These are phyloP conservation scores for Paramuricea clavata DNA, from an alignment of 92 coral and sea anemone genomes.

Conservation along the genomic window DNA sequence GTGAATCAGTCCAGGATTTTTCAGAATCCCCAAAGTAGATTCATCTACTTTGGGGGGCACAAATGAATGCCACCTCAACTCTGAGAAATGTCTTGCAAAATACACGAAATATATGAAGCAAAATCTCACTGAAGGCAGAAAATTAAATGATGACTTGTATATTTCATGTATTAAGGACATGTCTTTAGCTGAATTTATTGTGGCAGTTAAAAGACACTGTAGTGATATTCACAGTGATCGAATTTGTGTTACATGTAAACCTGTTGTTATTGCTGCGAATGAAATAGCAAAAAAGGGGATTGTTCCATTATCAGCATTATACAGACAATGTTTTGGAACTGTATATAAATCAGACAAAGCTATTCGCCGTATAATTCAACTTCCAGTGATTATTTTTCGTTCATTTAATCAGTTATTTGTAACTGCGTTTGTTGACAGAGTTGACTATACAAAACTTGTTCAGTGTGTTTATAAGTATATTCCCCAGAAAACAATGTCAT, in stretches of 20 bases:
- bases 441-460: too few species aligned
- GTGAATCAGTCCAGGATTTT: too few species aligned
- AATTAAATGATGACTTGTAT: slow-evolving; percentile 1
- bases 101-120: neutral
- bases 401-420: too few species aligned
- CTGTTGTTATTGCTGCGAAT: slow-evolving; percentile 37
- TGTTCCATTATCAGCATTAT: slow-evolving; percentile 36
- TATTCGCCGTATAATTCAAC: slow-evolving; percentile 45
- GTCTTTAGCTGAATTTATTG: slow-evolving; percentile 39
- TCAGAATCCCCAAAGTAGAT: neutral
- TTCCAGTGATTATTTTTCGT: slow-evolving; percentile 34
- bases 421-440: too few species aligned
- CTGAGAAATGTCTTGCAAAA: too few species aligned
- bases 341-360: slow-evolving; percentile 29
- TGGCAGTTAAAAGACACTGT: slow-evolving; percentile 26
- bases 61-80: too few species aligned
- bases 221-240: slow-evolving; percentile 5
- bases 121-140: neutral
- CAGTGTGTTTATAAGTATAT: too few species aligned
- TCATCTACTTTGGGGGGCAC: neutral
- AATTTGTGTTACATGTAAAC: slow-evolving; percentile 22
- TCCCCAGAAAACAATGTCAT: neutral
- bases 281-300: slow-evolving; percentile 18
- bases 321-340: neutral
- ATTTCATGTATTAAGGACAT: slow-evolving; percentile 38